A percentile compares a stretch with the other conserved stretches of the same genome.
phyloP scores from a whole-genome alignment of 2,888 invertebrate species.

The Tortrix viridana region DNA sequence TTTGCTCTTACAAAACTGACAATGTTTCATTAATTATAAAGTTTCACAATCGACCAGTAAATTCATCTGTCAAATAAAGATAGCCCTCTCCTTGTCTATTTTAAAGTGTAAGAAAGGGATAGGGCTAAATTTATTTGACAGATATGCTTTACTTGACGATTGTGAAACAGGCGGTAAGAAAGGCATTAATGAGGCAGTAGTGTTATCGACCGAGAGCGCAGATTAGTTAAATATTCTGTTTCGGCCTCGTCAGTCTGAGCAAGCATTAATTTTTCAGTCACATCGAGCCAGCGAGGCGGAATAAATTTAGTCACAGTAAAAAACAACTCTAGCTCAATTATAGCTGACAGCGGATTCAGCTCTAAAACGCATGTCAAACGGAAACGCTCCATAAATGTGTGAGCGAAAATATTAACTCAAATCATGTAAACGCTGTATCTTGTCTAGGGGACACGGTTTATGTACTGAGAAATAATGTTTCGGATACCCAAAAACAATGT shows the following conservation, averaged over 20 bases:
- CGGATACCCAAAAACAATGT: too few relatives aligned
- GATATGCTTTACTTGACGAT: too few relatives aligned
- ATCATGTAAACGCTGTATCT: too few relatives aligned
- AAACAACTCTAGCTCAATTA: conserved; percentile 13
- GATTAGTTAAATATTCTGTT: conserved; percentile 36
- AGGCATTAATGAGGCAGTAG: conserved; percentile 1
- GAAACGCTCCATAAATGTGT: neutral
- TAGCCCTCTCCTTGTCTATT: too few relatives aligned
- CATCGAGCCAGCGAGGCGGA: conserved; percentile 14
- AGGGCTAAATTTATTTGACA: too few relatives aligned
- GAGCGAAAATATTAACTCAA: neutral
- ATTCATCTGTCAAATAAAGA: too few relatives aligned
- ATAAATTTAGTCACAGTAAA: conserved; percentile 20
- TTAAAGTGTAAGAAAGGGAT: too few relatives aligned
- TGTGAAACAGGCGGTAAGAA: neutral
- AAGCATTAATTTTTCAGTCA: conserved; percentile 30
- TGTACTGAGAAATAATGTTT: too few relatives aligned
- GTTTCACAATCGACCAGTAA: too few relatives aligned
- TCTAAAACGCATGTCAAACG: neutral
- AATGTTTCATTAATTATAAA: too few relatives aligned
- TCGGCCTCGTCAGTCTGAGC: conserved; percentile 20
- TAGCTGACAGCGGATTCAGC: neutral
- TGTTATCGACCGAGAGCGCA: conserved; percentile 17
- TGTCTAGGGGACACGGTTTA: too few relatives aligned
- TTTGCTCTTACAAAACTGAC: too few relatives aligned